Conservation (phyloP, 2,888 invertebrate genomes). For the Caenorhabditis virilis region DNA sequence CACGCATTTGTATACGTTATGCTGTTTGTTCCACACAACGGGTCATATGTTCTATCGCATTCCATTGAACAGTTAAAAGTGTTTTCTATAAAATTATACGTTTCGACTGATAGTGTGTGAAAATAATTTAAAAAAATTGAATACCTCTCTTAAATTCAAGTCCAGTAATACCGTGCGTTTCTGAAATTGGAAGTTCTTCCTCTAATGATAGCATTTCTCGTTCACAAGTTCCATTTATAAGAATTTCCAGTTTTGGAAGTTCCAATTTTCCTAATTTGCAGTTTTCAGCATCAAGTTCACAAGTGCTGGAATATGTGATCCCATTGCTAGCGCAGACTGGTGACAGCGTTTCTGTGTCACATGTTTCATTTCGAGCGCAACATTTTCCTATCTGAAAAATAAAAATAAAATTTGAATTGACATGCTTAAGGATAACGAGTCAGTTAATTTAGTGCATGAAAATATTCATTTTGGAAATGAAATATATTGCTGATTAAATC, state of each 20-base stretch:
- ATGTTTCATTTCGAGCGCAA: slow-evolving; percentile 48
- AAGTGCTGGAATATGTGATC: slow-evolving; percentile 51
- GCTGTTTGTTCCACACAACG: slow-evolving; percentile 59
- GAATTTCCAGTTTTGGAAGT: slow-evolving; percentile 20
- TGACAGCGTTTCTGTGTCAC: slow-evolving; percentile 41
- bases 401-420: neutral
- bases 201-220: neutral
- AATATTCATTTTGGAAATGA: too few species aligned
- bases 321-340: slow-evolving; percentile 58
- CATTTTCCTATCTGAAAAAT: slow-evolving; percentile 44
- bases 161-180: slow-evolving; percentile 5
- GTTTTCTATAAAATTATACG: slow-evolving; percentile 13
- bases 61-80: slow-evolving; percentile 28
- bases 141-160: slow-evolving; percentile 7
- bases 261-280: slow-evolving; percentile 50
- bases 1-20: slow-evolving; percentile 61
- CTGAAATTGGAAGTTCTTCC: slow-evolving; percentile 2
- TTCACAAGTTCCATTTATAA: slow-evolving; percentile 29
- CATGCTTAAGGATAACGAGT: neutral
- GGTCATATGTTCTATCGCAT: slow-evolving; percentile 56
- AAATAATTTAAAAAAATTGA: too few species aligned
- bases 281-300: slow-evolving; percentile 40
- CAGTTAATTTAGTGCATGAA: too few species aligned
- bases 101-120: too few species aligned
- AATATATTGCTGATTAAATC: too few species aligned